These are phyloP conservation scores for Dicerorhinus sumatrensis DNA, from an alignment of 2,113 vertebrate genomes.

Conservation along the genomic window DNA sequence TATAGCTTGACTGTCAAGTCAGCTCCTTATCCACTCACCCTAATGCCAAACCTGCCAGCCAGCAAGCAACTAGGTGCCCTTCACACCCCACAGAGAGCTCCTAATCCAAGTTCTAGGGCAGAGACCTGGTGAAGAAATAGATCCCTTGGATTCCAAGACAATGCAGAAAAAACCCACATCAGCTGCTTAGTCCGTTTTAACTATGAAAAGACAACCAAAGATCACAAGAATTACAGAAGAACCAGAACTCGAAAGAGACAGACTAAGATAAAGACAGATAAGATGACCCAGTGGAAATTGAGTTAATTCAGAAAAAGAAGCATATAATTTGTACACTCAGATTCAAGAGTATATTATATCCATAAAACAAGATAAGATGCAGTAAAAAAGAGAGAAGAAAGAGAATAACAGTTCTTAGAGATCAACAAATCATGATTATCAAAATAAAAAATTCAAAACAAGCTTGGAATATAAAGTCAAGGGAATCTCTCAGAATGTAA, in stretches of 20 bases:
- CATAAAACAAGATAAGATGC: constrained; percentile 1
- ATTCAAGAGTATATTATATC: not conserved
- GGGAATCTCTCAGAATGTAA: not conserved
- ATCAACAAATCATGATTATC: not conserved
- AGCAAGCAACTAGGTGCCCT: not conserved
- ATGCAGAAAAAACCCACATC: not conserved
- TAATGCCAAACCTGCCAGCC: not conserved
- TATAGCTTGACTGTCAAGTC: not conserved
- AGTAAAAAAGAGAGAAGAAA: not conserved
- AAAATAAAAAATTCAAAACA: constrained; percentile 50
- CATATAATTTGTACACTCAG: not conserved
- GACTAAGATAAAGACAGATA: not conserved
- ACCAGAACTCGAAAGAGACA: not conserved
- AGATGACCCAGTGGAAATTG: not conserved
- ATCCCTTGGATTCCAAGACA: not conserved
- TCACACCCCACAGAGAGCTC: not conserved
- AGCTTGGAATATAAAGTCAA: not conserved
- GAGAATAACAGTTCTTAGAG: not conserved
- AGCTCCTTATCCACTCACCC: not conserved
- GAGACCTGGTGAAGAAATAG: not conserved
- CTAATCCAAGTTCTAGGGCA: not conserved
- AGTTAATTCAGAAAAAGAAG: not conserved
- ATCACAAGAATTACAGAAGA: not conserved
- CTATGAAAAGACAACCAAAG: not conserved
- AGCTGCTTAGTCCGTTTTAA: not conserved